Evolutionary conservation across 2,113 vertebrate genomes (phyloP).

Genomic region (Menura novaehollandiae): DNA sequence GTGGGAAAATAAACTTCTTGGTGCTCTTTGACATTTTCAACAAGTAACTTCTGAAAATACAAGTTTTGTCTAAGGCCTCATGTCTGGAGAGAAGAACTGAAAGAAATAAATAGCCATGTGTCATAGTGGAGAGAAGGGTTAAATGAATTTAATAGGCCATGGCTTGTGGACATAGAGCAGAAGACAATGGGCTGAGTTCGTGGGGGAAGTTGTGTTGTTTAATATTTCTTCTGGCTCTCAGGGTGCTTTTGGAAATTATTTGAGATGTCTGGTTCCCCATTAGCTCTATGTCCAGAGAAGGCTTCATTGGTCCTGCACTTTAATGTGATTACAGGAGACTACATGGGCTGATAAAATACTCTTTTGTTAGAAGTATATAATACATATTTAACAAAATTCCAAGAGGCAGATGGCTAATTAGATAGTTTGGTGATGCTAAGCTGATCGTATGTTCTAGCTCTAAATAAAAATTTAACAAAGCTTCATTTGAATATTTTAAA

Average conservation of each 20-base stretch:
- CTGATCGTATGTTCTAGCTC: slow-evolving; percentile 50
- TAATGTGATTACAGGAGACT: neutral
- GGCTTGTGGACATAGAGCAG: neutral
- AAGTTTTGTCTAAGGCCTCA: neutral
- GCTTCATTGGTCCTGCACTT: neutral
- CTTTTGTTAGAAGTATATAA: slow-evolving; percentile 31
- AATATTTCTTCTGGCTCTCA: neutral
- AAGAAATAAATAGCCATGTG: neutral
- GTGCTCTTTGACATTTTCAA: neutral
- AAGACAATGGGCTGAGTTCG: neutral
- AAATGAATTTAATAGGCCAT: neutral
- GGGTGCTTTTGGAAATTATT: neutral
- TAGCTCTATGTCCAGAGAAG: neutral
- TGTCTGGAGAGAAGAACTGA: neutral
- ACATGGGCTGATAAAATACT: neutral
- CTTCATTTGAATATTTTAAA: slow-evolving; percentile 41
- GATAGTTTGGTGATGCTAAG: slow-evolving; percentile 20
- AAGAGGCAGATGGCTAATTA: slow-evolving; percentile 53
- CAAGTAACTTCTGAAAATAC: neutral
- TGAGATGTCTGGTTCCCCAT: neutral
- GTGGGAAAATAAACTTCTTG: neutral
- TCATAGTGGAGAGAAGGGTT: neutral
- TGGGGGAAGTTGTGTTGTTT: neutral
- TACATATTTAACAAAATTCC: slow-evolving; percentile 28
- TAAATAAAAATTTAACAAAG: slow-evolving; percentile 63